Conservation (phyloP, 2,113 vertebrate species). For the Hystrix brachyura region DNA sequence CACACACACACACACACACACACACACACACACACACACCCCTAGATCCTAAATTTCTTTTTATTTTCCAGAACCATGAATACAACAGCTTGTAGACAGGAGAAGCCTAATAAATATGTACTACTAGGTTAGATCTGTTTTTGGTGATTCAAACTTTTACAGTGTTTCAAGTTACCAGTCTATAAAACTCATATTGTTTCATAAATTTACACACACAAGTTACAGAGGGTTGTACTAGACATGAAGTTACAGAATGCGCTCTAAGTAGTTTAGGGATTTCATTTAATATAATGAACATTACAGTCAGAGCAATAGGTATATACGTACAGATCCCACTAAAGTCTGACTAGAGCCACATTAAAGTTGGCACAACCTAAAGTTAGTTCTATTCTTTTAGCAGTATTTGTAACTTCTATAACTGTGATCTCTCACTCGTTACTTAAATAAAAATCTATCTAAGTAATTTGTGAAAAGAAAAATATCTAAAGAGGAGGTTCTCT, state of each 20-base stretch:
- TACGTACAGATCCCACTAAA: slow-evolving; percentile 7
- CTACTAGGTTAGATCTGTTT: neutral
- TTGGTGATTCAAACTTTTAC: slow-evolving; percentile 15
- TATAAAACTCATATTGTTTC: slow-evolving; percentile 1
- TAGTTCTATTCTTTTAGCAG: slow-evolving; percentile 51
- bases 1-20: neutral
- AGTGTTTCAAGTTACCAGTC: slow-evolving; percentile 47
- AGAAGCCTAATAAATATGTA: slow-evolving; percentile 27
- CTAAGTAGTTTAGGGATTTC: neutral
- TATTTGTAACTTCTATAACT: slow-evolving; percentile 47
- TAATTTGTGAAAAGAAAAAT: slow-evolving; percentile 39
- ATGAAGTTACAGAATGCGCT: neutral
- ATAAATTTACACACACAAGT: neutral
- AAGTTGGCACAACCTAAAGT: slow-evolving; percentile 38
- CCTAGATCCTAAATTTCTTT: slow-evolving; percentile 6
- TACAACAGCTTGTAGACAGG: neutral
- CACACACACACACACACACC: neutral
- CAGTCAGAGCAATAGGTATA: neutral
- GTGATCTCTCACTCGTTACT: slow-evolving; percentile 27
- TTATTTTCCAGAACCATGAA: slow-evolving; percentile 34
- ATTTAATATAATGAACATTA: slow-evolving; percentile 61
- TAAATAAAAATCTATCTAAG: slow-evolving; percentile 1
- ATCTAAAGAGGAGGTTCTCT: slow-evolving; percentile 9
- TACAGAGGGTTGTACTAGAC: slow-evolving; percentile 4
- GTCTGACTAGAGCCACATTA: neutral